Base-by-base conservation (phyloP, 2,888 invertebrate genomes). In the Perizoma affinitatum region DNA sequence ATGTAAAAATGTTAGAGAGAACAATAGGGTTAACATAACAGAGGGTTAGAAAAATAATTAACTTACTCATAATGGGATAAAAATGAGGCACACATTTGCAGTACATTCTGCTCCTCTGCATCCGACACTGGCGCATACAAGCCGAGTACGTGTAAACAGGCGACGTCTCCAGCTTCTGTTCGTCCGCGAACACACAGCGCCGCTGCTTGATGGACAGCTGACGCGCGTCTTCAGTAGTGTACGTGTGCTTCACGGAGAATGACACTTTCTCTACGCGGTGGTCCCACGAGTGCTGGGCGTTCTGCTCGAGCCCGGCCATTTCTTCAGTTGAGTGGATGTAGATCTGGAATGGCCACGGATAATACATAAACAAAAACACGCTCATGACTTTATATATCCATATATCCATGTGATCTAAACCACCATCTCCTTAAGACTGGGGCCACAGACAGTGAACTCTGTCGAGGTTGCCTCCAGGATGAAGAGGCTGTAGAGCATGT, bases 51-150 rank as follows among this genome's bases (percentile, higher is more conserved):
- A n/a, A 8, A 22, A 41, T 38, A 7, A 34, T 11, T n/a, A 80
- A 47, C 52, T 80, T 79, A 95, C 95, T 82, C 55, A 94, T 87
- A 8, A 87, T 79, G 11, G 94, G 94, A 83, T 96, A 96, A 77
- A 96, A 96, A 74, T 95, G 94, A 9, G 96, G 96, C 56, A 96
- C 94, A 74, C 96, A 96, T 72, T 93, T 93, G 77, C 96, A 96
- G 22, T 93, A 87, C 46, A 93, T 89, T 43, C 93, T 91, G 51
- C 95, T 91, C 50, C 93, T 92, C 61, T 93, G 93, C 94, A 96
- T 95, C 43, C 96, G 93, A 68, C 96, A 96, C 76, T 96, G 94
- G 51, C 95, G 92, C 92, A 96, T 95, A 75, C 96, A 96, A 3
- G 95, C 95, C 0, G 95, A 94, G 73, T 95, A 96, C 0, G 96